Evolutionary conservation across 2,113 vertebrate genomes (phyloP).

Genomic region (Malaclemys terrapin): DNA sequence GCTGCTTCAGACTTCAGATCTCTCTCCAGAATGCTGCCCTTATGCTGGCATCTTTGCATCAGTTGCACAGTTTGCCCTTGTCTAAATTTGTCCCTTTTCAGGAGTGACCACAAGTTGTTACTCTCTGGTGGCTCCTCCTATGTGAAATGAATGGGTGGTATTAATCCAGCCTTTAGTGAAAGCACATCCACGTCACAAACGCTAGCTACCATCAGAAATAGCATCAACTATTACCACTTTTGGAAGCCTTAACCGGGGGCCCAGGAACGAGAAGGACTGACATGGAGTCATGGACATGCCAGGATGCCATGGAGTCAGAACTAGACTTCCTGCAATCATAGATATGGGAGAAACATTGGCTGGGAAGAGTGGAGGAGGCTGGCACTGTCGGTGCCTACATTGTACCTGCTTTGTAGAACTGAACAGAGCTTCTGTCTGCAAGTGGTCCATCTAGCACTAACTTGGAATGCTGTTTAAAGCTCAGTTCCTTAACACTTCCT

Average conservation of each 20-base stretch:
- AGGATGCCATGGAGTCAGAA: not conserved
- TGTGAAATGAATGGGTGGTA: not conserved
- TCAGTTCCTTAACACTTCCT: rapidly evolving
- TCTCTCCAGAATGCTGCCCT: not conserved
- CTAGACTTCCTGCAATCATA: not conserved
- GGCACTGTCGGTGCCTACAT: not conserved
- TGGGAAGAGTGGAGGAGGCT: not conserved
- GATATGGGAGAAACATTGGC: rapidly evolving
- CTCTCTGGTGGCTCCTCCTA: not conserved
- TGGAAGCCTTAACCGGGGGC: not conserved
- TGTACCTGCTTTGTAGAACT: not conserved
- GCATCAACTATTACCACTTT: not conserved
- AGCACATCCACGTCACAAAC: not conserved
- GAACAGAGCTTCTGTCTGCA: not conserved
- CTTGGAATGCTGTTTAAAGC: rapidly evolving
- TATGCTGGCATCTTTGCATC: not conserved
- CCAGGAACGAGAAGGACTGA: not conserved
- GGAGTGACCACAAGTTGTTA: not conserved
- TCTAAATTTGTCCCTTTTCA: not conserved
- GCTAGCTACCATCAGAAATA: not conserved
- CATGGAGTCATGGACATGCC: not conserved
- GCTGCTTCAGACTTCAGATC: not conserved
- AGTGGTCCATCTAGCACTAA: rapidly evolving
- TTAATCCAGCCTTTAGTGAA: not conserved
- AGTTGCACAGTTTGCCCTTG: not conserved